These are phyloP conservation scores for Galbula dea DNA, from an alignment of 2,113 vertebrate genomes.

Conservation along the genomic window DNA sequence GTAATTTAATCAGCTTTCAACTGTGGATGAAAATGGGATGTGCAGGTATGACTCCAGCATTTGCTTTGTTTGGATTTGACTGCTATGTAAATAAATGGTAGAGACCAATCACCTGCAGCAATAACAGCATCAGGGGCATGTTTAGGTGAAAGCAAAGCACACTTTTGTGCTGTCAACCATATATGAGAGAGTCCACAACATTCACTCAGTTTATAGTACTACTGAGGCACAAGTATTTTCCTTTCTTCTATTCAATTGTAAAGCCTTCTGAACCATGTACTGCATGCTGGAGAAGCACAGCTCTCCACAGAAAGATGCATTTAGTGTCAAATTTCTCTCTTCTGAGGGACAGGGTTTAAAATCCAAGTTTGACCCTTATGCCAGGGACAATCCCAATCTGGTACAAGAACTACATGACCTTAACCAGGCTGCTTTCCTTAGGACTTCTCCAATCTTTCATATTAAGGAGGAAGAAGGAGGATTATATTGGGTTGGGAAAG, in stretches of 20 bases:
- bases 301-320: neutral
- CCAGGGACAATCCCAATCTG: neutral
- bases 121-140: neutral
- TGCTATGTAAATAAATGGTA: neutral
- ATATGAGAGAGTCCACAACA: neutral
- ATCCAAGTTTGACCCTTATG: neutral
- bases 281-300: neutral
- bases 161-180: neutral
- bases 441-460: neutral
- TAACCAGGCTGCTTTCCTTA: neutral
- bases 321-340: neutral
- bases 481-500: accelerated
- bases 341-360: neutral
- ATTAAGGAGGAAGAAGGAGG: neutral
- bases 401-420: neutral
- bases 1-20: neutral
- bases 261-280: neutral
- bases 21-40: neutral
- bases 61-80: neutral
- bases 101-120: neutral
- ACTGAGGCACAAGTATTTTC: neutral
- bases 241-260: neutral
- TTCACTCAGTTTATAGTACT: neutral
- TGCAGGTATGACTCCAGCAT: accelerated
- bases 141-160: neutral